These are phyloP conservation scores for Drosophila takahashii DNA, from an alignment of 1,140 invertebrate genomes.

Conservation along the genomic window DNA sequence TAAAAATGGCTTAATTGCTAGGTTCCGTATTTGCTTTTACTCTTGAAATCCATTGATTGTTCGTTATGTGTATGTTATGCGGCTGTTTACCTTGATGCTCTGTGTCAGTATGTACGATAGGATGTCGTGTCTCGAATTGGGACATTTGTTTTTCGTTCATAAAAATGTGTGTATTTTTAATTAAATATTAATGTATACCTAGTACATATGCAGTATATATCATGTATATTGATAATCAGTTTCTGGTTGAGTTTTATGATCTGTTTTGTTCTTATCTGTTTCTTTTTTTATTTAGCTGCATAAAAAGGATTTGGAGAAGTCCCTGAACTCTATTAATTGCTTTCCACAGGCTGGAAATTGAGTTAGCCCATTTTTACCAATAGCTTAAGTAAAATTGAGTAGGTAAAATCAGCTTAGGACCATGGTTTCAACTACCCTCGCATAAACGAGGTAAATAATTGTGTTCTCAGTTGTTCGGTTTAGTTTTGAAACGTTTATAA, in stretches of 20 bases:
- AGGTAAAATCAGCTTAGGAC: slow-evolving; percentile 7
- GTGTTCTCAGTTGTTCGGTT: slow-evolving; percentile 29
- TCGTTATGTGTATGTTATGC: slow-evolving; percentile 23
- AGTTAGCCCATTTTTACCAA: slow-evolving; percentile 13
- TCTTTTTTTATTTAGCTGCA: slow-evolving; percentile 17
- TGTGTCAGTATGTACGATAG: slow-evolving; percentile 13
- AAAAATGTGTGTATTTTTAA: slow-evolving; percentile 39
- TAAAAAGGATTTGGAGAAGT: slow-evolving; percentile 37
- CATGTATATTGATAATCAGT: slow-evolving; percentile 65
- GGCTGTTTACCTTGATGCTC: slow-evolving; percentile 46
- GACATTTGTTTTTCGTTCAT: slow-evolving; percentile 24
- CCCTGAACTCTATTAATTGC: slow-evolving; percentile 57
- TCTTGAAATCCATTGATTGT: slow-evolving; percentile 76
- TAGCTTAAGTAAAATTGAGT: slow-evolving; percentile 19
- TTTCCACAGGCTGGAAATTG: slow-evolving; percentile 31
- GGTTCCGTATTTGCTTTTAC: slow-evolving; percentile 52
- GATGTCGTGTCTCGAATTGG: slow-evolving; percentile 13
- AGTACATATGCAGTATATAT: slow-evolving; percentile 68
- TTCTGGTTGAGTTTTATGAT: slow-evolving; percentile 39
- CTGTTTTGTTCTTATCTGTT: background rate
- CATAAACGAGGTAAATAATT: slow-evolving; percentile 43
- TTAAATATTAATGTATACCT: slow-evolving; percentile 74
- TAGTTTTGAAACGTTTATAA: slow-evolving; percentile 51
- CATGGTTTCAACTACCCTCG: slow-evolving; percentile 8
- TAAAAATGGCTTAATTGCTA: slow-evolving; percentile 74